Evolutionary conservation across 2,113 vertebrate species (phyloP).

Genomic region (Pao palembangensis): DNA sequence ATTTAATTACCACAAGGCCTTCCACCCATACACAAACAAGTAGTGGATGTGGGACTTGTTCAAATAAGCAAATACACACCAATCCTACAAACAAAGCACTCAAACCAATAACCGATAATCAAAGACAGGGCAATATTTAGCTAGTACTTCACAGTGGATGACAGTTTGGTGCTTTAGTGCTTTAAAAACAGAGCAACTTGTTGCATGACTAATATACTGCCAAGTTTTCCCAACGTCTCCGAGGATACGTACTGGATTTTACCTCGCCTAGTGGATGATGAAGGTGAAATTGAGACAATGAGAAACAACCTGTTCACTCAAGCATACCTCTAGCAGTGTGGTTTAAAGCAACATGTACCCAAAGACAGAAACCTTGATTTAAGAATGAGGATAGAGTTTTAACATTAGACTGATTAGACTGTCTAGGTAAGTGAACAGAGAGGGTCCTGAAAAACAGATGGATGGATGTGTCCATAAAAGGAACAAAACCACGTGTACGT

Average conservation of each 20-base stretch:
- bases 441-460: slow-evolving; percentile 53
- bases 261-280: slow-evolving; percentile 67
- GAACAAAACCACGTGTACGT: slow-evolving; percentile 52
- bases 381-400: slow-evolving; percentile 56
- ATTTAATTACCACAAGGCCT: slow-evolving; percentile 67
- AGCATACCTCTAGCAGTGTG: slow-evolving; percentile 45
- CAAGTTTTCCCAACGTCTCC: slow-evolving; percentile 61
- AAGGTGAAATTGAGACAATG: slow-evolving; percentile 71
- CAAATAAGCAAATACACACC: slow-evolving; percentile 31
- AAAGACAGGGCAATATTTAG: slow-evolving; percentile 19
- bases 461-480: slow-evolving; percentile 65
- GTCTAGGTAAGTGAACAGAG: slow-evolving; percentile 40
- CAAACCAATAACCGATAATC: slow-evolving; percentile 12
- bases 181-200: slow-evolving; percentile 55
- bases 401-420: slow-evolving; percentile 45
- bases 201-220: slow-evolving; percentile 69
- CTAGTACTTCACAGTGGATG: slow-evolving; percentile 30
- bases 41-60: slow-evolving; percentile 38
- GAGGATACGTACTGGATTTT: slow-evolving; percentile 70
- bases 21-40: slow-evolving; percentile 52
- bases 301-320: slow-evolving; percentile 66
- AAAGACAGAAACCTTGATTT: slow-evolving; percentile 57
- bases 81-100: slow-evolving; percentile 25
- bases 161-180: slow-evolving; percentile 30
- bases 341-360: slow-evolving; percentile 38